Percentiles rank a stretch among this genome's conserved stretches.
Conservation (phyloP, 2,888 invertebrate species). For the Nephrotoma guestfalica region DNA sequence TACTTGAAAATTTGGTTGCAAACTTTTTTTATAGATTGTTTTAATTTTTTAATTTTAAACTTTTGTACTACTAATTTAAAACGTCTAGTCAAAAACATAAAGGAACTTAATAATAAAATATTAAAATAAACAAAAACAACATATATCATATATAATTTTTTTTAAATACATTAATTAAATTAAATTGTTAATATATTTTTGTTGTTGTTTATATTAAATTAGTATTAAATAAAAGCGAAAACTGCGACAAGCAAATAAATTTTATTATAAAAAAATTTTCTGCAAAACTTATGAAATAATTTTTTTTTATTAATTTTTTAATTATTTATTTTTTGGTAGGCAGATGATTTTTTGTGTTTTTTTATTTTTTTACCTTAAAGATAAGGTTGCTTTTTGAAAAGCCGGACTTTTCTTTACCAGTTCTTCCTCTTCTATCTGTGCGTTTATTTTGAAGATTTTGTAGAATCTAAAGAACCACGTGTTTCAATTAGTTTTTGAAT, state of each 20-base stretch:
- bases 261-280: background rate
- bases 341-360: conserved; percentile 15
- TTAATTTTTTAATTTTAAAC: no score
- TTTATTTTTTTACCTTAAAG: conserved; percentile 71
- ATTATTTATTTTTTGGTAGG: conserved; percentile 8
- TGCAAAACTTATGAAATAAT: background rate
- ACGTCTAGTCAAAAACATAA: background rate
- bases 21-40: background rate
- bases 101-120: background rate
- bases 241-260: conserved; percentile 2
- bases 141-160: background rate
- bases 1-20: background rate
- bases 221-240: conserved; percentile 3
- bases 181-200: background rate
- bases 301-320: background rate
- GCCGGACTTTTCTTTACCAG: conserved; percentile 90
- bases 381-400: conserved; percentile 95
- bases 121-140: background rate
- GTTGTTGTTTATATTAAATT: background rate
- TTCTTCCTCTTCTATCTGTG: conserved; percentile 93
- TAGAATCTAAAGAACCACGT: conserved; percentile 78
- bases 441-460: conserved; percentile 98
- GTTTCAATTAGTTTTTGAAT: conserved; percentile 15
- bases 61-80: background rate
- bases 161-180: background rate